phyloP scores from a whole-genome alignment of 1,140 invertebrate species.

The Drosophila ambigua region DNA sequence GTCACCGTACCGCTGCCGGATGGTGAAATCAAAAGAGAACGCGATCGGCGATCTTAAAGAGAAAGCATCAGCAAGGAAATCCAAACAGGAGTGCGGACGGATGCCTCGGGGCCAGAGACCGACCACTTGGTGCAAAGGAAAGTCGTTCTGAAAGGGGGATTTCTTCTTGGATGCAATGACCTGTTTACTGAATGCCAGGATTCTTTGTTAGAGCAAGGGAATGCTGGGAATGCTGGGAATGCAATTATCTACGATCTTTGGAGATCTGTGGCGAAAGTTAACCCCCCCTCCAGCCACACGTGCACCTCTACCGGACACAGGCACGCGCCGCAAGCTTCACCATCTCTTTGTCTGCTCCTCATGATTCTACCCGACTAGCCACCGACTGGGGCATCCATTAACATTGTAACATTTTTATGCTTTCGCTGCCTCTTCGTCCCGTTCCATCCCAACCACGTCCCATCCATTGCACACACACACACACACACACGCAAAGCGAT shows the following conservation, averaged over 20 bases:
- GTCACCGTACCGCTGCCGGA: conserved; percentile 46
- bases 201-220: too few relatives aligned
- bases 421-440: conserved; percentile 57
- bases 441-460: not conserved
- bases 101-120: not conserved
- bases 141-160: conserved; percentile 5
- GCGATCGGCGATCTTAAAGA: conserved; percentile 48
- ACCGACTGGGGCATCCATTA: conserved; percentile 61
- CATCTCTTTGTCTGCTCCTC: conserved; percentile 8
- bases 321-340: conserved; percentile 36
- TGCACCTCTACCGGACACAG: conserved; percentile 6
- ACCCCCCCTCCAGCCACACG: too few relatives aligned
- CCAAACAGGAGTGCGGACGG: not conserved
- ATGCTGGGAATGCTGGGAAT: too few relatives aligned
- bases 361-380: conserved; percentile 14
- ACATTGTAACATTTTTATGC: conserved; percentile 67
- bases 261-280: too few relatives aligned
- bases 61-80: conserved; percentile 70
- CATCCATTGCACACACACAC: conserved; percentile 2
- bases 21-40: conserved; percentile 67
- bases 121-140: conserved; percentile 7
- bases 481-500: conserved; percentile 15
- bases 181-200: too few relatives aligned
- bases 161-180: too few relatives aligned
- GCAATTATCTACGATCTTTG: too few relatives aligned